Conservation (phyloP, 2,113 vertebrate species). For the Neopipo cinnamomea region DNA sequence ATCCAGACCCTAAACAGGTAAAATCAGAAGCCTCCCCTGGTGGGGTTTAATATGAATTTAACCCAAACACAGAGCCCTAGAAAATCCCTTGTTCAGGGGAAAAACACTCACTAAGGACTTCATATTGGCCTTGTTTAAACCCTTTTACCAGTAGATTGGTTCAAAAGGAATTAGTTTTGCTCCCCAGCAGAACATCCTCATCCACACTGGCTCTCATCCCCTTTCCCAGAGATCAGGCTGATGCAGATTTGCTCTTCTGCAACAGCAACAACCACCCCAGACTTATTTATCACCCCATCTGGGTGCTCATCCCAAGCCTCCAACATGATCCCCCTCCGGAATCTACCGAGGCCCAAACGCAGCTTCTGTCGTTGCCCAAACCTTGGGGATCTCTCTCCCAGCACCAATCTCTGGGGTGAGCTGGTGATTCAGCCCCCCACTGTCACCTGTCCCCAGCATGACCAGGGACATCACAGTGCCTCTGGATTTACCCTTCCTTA, state of each 20-base stretch:
- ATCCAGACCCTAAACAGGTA: neutral
- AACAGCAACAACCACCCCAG: neutral
- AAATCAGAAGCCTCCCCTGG: neutral
- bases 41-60: neutral
- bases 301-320: fast-evolving
- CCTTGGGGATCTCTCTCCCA: neutral
- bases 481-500: neutral
- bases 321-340: fast-evolving
- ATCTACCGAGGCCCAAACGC: fast-evolving
- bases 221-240: neutral
- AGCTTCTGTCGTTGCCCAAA: neutral
- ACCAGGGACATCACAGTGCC: fast-evolving
- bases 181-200: neutral
- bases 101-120: neutral
- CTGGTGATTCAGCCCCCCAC: neutral
- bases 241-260: neutral
- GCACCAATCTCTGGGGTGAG: neutral
- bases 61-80: neutral
- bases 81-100: neutral
- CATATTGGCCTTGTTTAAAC: neutral
- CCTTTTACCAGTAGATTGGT: neutral
- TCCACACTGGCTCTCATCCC: fast-evolving
- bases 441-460: neutral
- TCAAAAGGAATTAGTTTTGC: neutral
- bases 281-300: fast-evolving